Evolutionary conservation across 2,113 vertebrate species (phyloP), one percentile per base, ranked within the genome.

Genomic region (Manacus vitellinus): DNA sequence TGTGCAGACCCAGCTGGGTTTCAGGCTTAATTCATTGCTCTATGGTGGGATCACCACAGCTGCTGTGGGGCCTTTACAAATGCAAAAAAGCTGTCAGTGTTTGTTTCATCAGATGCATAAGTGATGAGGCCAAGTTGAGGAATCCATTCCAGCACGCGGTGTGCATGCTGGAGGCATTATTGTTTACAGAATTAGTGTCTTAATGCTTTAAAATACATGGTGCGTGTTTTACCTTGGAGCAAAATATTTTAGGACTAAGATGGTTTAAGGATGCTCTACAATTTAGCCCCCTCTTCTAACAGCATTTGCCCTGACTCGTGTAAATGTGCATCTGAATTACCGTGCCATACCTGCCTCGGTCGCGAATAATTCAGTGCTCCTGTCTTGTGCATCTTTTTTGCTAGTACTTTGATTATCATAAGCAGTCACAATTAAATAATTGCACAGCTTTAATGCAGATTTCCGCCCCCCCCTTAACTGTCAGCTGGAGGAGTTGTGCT

Each of bases 21-120:
- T 98, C 98, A 98, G 98, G 98, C 98, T 98, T 97, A 99, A 99
- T 98, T 99, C 99, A 99, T 99, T 98, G 98, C 98, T 98, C 98
- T 98, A 95, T 98, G 98, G 99, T 99, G 99, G 98, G 99, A 99
- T 99, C 98, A 98, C 98, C 99, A 99, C 99, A 99, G 99, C 99
- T 99, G 99, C 99, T 99, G 98, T 98, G 98, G 98, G 99, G 98
- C 98, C 99, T 99, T 99, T 99, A 99, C 99, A 99, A 99, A 99
- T 99, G 99, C 99, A 99, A 99, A 99, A 99, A 99, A 99, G 99
- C 99, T 99, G 99, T 99, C 99, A 99, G 98, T 99, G 99, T 99
- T 99, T 99, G 99, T 99, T 99, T 99, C 99, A 99, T 99, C 99
- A 99, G 98, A 98, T 98, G 96, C 98, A 99, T 99, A 99, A 99